Conservation (phyloP, 2,888 invertebrate genomes). For the Bimastos eiseni region DNA sequence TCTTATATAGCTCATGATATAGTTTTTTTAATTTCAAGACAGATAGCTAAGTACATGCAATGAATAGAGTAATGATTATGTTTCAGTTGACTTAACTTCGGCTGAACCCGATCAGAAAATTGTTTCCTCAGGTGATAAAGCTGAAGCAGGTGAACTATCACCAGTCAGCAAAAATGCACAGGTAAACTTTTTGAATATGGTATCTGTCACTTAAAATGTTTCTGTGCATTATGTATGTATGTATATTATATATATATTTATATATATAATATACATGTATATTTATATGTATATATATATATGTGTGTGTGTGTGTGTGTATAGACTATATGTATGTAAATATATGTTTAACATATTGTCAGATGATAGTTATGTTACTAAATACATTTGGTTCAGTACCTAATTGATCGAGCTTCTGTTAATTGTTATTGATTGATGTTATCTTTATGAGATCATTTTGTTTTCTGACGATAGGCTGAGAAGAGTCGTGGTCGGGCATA, state of each 20-base stretch:
- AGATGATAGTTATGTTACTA: neutral
- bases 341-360: neutral
- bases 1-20: too few species aligned
- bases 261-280: neutral
- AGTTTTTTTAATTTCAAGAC: neutral
- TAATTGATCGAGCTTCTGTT: neutral
- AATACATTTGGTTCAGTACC: neutral
- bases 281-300: too few species aligned
- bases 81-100: neutral
- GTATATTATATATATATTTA: neutral
- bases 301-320: neutral
- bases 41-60: neutral
- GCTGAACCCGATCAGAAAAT: slow-evolving; percentile 15
- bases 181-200: neutral
- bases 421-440: neutral
- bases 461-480: neutral
- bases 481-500: slow-evolving; percentile 21
- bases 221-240: neutral
- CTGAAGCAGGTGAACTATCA: slow-evolving; percentile 8
- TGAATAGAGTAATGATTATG: neutral
- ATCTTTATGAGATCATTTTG: neutral
- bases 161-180: slow-evolving; percentile 16
- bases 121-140: neutral
- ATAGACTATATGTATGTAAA: neutral
- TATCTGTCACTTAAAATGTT: neutral